These are phyloP conservation scores for Pempheris klunzingeri DNA, from an alignment of 2,797 vertebrate genomes.

Conservation along the genomic window DNA sequence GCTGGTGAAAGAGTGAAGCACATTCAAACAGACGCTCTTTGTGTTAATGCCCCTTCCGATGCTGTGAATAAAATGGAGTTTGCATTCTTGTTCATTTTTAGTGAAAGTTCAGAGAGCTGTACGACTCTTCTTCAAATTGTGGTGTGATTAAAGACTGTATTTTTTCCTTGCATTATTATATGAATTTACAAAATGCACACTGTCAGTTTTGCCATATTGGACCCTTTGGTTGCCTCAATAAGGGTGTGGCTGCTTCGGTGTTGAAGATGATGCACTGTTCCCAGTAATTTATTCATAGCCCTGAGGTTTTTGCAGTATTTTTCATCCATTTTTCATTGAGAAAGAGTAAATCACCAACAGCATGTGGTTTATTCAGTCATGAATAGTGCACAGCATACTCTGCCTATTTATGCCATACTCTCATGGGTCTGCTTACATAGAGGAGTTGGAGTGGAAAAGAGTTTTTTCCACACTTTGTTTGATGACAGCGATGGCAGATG, in stretches of 20 bases:
- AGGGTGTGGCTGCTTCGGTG: constrained; percentile 52
- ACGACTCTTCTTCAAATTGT: background rate
- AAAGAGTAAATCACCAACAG: constrained; percentile 81
- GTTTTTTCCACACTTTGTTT: constrained; percentile 41
- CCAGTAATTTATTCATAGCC: constrained; percentile 84
- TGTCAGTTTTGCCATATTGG: background rate
- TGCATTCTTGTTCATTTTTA: background rate
- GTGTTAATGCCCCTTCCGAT: background rate
- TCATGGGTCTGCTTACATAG: constrained; percentile 47
- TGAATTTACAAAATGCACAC: background rate
- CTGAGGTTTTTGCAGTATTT: constrained; percentile 75
- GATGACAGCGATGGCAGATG: constrained; percentile 29
- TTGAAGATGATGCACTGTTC: constrained; percentile 56
- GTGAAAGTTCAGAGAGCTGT: background rate
- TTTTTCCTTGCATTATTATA: background rate
- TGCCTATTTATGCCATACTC: constrained; percentile 67
- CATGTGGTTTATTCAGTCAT: constrained; percentile 75
- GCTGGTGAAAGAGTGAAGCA: constrained; percentile 48
- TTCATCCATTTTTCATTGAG: constrained; percentile 84
- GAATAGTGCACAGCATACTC: constrained; percentile 78
- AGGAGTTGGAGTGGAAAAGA: constrained; percentile 39
- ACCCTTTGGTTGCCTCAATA: constrained; percentile 23
- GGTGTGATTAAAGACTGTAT: background rate
- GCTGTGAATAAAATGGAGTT: background rate
- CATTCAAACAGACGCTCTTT: constrained; percentile 32